Percentiles rank a stretch among this genome's conserved stretches.
phyloP scores from a whole-genome alignment of 2,888 invertebrate species.

The Merodon equestris region DNA sequence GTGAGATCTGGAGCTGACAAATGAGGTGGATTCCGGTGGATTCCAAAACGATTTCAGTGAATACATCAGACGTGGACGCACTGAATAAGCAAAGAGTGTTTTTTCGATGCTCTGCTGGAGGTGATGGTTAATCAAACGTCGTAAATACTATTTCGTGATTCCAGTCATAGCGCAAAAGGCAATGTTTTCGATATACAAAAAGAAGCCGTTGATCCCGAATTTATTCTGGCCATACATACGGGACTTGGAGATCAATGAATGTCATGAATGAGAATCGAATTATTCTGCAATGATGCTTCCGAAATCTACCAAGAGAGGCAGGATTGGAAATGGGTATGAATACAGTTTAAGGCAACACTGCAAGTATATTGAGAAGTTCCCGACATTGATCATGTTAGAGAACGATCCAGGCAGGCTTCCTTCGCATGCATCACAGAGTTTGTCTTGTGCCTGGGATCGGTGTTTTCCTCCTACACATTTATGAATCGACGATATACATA shows the following conservation, averaged over 20 bases:
- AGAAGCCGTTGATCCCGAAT: constrained; percentile 73
- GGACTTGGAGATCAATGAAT: constrained; percentile 75
- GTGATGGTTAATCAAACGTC: constrained; percentile 74
- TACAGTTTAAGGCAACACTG: constrained; percentile 79
- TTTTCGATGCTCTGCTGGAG: constrained; percentile 73
- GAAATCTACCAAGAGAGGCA: constrained; percentile 74
- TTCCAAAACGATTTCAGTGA: constrained; percentile 72
- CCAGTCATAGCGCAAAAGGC: constrained; percentile 75
- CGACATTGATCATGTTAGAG: constrained; percentile 79
- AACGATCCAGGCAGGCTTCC: constrained; percentile 84
- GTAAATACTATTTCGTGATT: constrained; percentile 76
- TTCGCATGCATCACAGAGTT: constrained; percentile 90
- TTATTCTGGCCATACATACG: constrained; percentile 75
- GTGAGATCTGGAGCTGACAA: constrained; percentile 72
- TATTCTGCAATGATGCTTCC: constrained; percentile 76
- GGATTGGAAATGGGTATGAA: constrained; percentile 73
- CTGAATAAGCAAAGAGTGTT: constrained; percentile 71
- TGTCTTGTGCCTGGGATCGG: constrained; percentile 89
- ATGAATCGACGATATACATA: constrained; percentile 90
- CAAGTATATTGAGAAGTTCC: constrained; percentile 83
- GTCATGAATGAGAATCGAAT: constrained; percentile 74
- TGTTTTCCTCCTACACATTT: constrained; percentile 91
- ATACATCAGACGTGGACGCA: constrained; percentile 73
- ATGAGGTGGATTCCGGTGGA: constrained; percentile 71
- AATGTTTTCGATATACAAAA: constrained; percentile 76